Base-by-base conservation (phyloP, 2,113 vertebrate species). In the Egretta garzetta region DNA sequence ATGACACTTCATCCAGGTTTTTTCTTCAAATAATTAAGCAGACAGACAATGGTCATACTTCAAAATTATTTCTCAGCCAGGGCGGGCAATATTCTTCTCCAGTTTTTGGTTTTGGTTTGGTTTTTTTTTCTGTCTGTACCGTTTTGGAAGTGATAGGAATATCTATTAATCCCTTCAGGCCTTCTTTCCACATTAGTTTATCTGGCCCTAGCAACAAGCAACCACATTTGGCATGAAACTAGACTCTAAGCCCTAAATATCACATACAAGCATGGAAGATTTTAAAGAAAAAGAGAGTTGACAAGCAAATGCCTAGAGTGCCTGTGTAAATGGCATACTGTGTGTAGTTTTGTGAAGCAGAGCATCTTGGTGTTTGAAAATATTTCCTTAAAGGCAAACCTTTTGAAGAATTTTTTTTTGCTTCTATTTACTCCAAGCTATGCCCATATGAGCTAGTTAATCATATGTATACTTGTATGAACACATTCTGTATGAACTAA, bases 291-390 rank as follows among this genome's bases (percentile, higher is more conserved):
- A 95, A 86, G 86, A 92, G 83, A 98, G 86, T 3, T 93, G 95
- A 97, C 97, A 98, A 96, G 97, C 63, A 59, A 97, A 97, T 85
- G 97, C 97, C 97, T 96, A 82, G 76, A 96, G 96, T 97, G 87
- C 75, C 88, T 92, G 80, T 91, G 75, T 95, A 97, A 97, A 97
- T 98, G 97, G 93, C 91, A 94, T 59, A 82, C 71, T 88, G 81
- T 84, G 96, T 92, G 79, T 62, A 92, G 95, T 93, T 91, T 90
- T 96, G 70, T 98, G 97, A 97, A 98, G 91, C 79, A 84, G 93
- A 98, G 91, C 96, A 97, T 97, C 91, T 97, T 97, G 92, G 96
- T 88, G 85, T 86, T 97, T 96, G 95, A 86, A 96, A 93, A 26
- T 70, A 63, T 73, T 94, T 97, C 95, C 96, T 98, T 82, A 83